These are phyloP conservation scores for Tenualosa ilisha DNA, from an alignment of 2,797 vertebrate species.

Conservation along the genomic window DNA sequence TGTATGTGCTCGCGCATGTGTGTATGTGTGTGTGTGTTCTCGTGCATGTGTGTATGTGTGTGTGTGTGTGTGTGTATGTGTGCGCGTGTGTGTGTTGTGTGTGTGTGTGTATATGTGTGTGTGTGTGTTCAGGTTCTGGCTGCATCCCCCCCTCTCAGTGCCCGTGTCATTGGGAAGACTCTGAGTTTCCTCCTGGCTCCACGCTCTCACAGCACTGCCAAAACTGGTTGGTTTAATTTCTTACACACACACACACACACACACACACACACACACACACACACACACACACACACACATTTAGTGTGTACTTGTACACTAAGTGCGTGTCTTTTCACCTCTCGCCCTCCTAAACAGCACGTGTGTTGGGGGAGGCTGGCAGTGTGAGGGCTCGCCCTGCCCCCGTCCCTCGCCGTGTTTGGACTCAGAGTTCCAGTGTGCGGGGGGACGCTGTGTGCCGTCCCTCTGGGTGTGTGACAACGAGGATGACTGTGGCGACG, in stretches of 20 bases:
- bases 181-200: constrained; percentile 78
- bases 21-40: constrained; percentile 3
- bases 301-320: neutral
- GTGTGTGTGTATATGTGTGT: constrained; percentile 7
- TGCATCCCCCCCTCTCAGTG: constrained; percentile 76
- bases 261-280: neutral
- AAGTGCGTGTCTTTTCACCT: neutral
- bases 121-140: constrained; percentile 65
- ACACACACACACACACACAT: neutral
- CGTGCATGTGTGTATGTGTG: neutral
- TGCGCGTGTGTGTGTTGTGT: constrained; percentile 27
- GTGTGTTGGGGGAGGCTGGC: constrained; percentile 79
- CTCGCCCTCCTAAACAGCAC: constrained; percentile 67
- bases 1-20: neutral
- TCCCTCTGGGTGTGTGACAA: constrained; percentile 87
- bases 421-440: constrained; percentile 79
- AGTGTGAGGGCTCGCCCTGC: constrained; percentile 72
- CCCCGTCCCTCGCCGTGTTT: constrained; percentile 62
- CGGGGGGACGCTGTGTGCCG: constrained; percentile 79
- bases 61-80: neutral
- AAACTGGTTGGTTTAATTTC: constrained; percentile 80
- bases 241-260: neutral
- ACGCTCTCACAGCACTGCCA: constrained; percentile 75
- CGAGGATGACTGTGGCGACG: constrained; percentile 88
- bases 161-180: constrained; percentile 82